phyloP scores from a whole-genome alignment of 1,140 invertebrate genomes.

The Anastrepha ludens region DNA sequence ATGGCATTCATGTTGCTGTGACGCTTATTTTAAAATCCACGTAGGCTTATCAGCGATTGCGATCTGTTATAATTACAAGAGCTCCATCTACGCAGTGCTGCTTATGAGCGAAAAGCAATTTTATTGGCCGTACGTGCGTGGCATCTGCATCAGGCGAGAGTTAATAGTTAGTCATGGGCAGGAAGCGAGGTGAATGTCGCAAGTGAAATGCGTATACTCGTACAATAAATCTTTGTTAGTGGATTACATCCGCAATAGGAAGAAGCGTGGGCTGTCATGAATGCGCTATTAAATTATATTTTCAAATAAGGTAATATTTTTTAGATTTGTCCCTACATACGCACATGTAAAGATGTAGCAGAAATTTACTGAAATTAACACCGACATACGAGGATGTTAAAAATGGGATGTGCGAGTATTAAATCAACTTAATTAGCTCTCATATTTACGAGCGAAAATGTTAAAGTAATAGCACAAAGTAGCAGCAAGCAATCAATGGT shows the following conservation, averaged over 20 bases:
- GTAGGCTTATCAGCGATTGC: constrained; percentile 11
- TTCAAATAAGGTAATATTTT: neutral
- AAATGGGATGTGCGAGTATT: too few species aligned
- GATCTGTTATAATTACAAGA: neutral
- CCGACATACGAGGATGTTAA: too few species aligned
- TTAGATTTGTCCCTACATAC: too few species aligned
- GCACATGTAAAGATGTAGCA: too few species aligned
- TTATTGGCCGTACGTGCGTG: constrained; percentile 22
- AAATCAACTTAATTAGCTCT: too few species aligned
- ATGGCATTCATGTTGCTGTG: neutral
- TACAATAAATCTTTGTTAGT: neutral
- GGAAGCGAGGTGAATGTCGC: neutral
- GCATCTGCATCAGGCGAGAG: neutral
- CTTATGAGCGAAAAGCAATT: neutral
- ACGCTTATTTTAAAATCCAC: neutral
- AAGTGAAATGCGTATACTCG: neutral
- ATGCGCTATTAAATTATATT: neutral
- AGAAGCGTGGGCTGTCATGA: neutral
- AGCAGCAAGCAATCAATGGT: too few species aligned
- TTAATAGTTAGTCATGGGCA: neutral
- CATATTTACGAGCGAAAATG: too few species aligned
- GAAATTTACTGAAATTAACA: too few species aligned
- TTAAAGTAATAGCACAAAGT: too few species aligned
- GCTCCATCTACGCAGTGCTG: too few species aligned
- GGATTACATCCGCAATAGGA: neutral